Evolutionary conservation across 2,888 invertebrate species (phyloP), one percentile per base, ranked within the genome.

Genomic region (Chrysodeixis includens): DNA sequence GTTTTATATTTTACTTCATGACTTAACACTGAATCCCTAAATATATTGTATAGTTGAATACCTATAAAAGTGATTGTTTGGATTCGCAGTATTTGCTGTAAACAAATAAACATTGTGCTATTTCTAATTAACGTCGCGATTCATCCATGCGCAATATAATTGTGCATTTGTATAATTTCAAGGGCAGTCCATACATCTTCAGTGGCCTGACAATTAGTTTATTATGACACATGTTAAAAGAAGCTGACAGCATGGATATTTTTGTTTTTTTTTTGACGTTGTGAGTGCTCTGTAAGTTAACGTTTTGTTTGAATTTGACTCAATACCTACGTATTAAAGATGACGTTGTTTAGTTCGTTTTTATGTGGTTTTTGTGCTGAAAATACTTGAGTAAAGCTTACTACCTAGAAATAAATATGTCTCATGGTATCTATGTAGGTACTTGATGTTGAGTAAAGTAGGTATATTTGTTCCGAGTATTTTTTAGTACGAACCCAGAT

Each of bases 121-220:
- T 69, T 70, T 60, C 60, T 71, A 72, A 69, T 61, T 49, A 64
- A 32, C 12, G 0, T 16, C 12, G 30, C 62, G 76, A 66, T 30
- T 76, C 63, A 76, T 69, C 52, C 6, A 18, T 52, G 44, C 63
- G 51, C 56, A 52, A 30, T 60, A n/a, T 35, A 53, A 4, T 44
- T 64, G 64, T 35, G 51, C 40, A 40, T 59, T 12, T 10, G 40
- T 54, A 56, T 60, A 53, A 54, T 60, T 57, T 60, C 72, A 72
- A 76, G 59, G 57, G 18, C 73, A 30, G 51, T 20, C 53, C 22
- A 26, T 60, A 35, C 35, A 60, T 56, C 46, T 57, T 74, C 22
- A 53, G 26, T 53, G 44, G 26, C 35, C 20, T 14, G 20, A 72
- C 70, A 65, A 49, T 74, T 53, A n/a, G 60, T 58, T 65, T 55